phyloP scores from a whole-genome alignment of 2,888 invertebrate genomes.

The Tridacna crocea region DNA sequence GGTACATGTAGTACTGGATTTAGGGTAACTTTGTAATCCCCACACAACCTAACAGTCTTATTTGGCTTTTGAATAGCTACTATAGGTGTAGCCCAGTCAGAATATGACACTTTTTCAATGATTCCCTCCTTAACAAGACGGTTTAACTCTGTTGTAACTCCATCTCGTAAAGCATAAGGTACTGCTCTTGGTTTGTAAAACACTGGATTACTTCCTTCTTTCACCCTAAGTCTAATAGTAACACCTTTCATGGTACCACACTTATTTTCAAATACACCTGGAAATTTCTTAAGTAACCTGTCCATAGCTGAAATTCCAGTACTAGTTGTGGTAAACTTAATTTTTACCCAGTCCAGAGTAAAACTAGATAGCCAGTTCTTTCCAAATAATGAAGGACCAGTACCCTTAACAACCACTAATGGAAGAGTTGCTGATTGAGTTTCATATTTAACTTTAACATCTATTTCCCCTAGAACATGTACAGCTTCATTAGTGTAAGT shows the following conservation, averaged over 20 bases:
- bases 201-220: not conserved
- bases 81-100: not conserved
- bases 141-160: not conserved
- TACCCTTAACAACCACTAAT: too few relatives aligned
- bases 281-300: too few relatives aligned
- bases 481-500: too few relatives aligned
- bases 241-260: not conserved
- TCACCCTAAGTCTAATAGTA: not conserved
- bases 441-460: too few relatives aligned
- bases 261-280: not conserved
- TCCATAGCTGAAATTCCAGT: too few relatives aligned
- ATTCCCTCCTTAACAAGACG: not conserved
- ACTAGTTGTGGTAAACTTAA: too few relatives aligned
- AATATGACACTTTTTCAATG: slow-evolving; percentile 2
- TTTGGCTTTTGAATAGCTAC: not conserved
- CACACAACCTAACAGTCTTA: slow-evolving; percentile 3
- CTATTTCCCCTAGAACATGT: too few relatives aligned
- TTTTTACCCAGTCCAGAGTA: too few relatives aligned
- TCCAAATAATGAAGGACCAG: too few relatives aligned
- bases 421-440: too few relatives aligned
- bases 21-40: slow-evolving; percentile 14
- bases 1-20: not conserved
- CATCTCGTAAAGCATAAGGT: not conserved
- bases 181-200: not conserved
- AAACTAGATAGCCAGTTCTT: too few relatives aligned